Conservation (phyloP, 2,888 invertebrate genomes). For the Drosophila kanekoi region DNA sequence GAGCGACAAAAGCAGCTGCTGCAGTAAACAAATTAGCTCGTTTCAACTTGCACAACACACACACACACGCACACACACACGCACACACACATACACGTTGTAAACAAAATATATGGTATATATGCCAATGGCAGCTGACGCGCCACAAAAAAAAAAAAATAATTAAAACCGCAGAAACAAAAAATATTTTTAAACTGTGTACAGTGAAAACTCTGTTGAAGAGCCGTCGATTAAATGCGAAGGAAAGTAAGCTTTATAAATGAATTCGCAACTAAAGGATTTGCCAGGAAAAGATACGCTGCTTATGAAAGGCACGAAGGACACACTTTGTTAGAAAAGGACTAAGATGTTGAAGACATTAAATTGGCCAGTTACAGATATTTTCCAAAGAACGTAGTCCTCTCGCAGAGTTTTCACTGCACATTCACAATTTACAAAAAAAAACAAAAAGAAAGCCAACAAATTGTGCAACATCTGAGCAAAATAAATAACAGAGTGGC, state of each 20-base stretch:
- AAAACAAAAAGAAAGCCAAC: constrained; percentile 41
- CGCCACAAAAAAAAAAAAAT: constrained; percentile 25
- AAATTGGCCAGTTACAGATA: constrained; percentile 1
- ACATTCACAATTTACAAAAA: neutral
- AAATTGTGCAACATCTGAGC: constrained; percentile 76
- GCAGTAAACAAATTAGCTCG: constrained; percentile 78
- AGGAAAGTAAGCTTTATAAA: no score
- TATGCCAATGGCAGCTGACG: constrained; percentile 79
- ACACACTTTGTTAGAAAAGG: neutral
- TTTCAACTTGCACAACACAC: constrained; percentile 60
- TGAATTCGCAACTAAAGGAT: no score
- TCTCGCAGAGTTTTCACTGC: constrained; percentile 10
- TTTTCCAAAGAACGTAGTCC: neutral
- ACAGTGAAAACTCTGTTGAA: constrained; percentile 2
- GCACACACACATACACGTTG: constrained; percentile 33
- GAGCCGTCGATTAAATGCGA: no score
- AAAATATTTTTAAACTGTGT: constrained; percentile 7
- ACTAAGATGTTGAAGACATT: constrained; percentile 6
- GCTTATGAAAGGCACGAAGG: no score
- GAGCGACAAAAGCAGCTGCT: constrained; percentile 45
- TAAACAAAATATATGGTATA: constrained; percentile 73
- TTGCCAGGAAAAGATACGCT: no score
- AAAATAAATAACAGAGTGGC: constrained; percentile 61
- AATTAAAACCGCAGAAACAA: constrained; percentile 57
- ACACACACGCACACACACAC: constrained; percentile 11